Base-by-base conservation (phyloP, 2,797 vertebrate species). In the Phataginus tetradactyla region DNA sequence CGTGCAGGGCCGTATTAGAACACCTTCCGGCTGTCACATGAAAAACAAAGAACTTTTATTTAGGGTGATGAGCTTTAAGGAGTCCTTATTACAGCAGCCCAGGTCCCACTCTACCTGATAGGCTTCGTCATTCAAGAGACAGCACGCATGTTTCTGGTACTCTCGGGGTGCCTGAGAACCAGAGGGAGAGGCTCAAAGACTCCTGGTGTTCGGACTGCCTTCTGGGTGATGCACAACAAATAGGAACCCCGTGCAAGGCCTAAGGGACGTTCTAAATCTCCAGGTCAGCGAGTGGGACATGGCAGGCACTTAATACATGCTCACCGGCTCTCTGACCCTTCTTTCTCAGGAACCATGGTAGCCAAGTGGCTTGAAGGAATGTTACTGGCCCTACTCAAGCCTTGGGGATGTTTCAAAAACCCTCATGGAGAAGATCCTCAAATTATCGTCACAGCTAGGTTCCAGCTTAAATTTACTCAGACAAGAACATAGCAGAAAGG, bases 21-120 rank as follows among this genome's bases (percentile, higher is more conserved):
- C 55, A 64, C 3, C 27, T 59, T 55, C 21, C 49, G 8, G 14
- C 53, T 64, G 3, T 74, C 45, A 14, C 27, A 18, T 27, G 32
- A 83, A 95, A 79, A 86, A n/a, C 29, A 86, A 90, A 79, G 42
- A 68, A 86, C 51, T 83, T 71, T n/a, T 89, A 61, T 39, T 90
- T 69, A 91, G 63, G 9, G 29, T 75, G 68, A 9, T 53, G 9
- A 6, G 25, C 88, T 55, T 63, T 42, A n/a, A 45, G n/a, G 25
- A 25, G 8, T 69, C 51, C 77, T 68, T 89, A 27, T 45, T 77
- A 77, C 4, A 72, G 15, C 25, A 61, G 11, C 29, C 53, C 61
- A 53, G 55, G 39, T 37, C 37, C 49, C 13, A 15, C 23, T 37
- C 15, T 57, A 21, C 63, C 27, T 66, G 42, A 64, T 15, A 29